phyloP scores from a whole-genome alignment of 2,888 invertebrate species.

The Thereva nobilitata region DNA sequence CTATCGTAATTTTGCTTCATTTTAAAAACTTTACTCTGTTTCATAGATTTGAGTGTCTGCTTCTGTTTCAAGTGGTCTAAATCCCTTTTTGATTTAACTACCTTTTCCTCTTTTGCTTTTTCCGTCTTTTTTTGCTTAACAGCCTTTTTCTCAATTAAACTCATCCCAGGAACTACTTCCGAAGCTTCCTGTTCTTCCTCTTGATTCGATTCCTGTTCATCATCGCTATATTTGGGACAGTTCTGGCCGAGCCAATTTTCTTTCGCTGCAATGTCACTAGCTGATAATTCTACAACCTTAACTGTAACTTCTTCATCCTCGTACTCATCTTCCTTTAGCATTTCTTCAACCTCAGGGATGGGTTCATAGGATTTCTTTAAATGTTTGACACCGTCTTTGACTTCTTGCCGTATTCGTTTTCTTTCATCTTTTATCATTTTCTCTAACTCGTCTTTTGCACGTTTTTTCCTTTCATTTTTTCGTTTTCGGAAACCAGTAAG shows the following conservation, averaged over 20 bases:
- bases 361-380: constrained; percentile 72
- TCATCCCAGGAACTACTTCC: constrained; percentile 60
- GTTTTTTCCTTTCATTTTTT: constrained; percentile 74
- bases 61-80: constrained; percentile 71
- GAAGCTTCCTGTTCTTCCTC: constrained; percentile 49
- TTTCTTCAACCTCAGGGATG: constrained; percentile 70
- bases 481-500: constrained; percentile 80
- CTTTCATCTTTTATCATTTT: constrained; percentile 74
- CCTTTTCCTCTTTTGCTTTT: constrained; percentile 51
- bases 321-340: constrained; percentile 71
- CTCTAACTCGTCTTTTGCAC: constrained; percentile 74
- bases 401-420: constrained; percentile 75
- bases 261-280: constrained; percentile 70
- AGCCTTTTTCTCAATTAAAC: constrained; percentile 49
- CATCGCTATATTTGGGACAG: constrained; percentile 56
- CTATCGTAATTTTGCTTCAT: constrained; percentile 73
- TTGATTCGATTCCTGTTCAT: constrained; percentile 48
- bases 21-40: constrained; percentile 78
- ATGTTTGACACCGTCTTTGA: constrained; percentile 76
- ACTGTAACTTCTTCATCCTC: constrained; percentile 79
- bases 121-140: constrained; percentile 47
- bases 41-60: constrained; percentile 72
- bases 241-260: constrained; percentile 76
- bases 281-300: constrained; percentile 74
- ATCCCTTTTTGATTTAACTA: constrained; percentile 62